Evolutionary conservation across 2,113 vertebrate genomes (phyloP).

Genomic region (Hydrochoerus hydrochaeris): DNA sequence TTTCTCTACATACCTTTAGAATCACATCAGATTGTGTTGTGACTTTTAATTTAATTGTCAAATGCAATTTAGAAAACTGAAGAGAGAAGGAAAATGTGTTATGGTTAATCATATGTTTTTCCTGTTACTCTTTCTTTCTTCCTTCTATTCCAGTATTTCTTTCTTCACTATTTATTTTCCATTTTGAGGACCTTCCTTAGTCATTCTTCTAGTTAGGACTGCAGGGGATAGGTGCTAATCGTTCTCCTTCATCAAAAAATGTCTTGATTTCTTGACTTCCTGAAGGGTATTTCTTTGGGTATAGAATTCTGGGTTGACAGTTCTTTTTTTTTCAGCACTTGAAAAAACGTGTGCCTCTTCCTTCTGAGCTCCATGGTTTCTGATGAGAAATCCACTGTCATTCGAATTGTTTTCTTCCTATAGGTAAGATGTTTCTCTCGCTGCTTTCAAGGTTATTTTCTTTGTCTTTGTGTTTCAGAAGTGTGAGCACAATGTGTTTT

Average conservation of each 20-base stretch:
- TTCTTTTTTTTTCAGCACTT: slow-evolving; percentile 82
- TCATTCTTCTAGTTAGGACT: not conserved
- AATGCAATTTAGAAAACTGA: not conserved
- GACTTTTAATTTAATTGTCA: slow-evolving; percentile 40
- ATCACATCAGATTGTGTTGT: not conserved
- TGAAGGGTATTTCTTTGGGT: slow-evolving; percentile 71
- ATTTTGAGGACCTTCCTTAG: slow-evolving; percentile 39
- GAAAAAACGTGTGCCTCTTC: slow-evolving; percentile 77
- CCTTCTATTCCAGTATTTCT: not conserved
- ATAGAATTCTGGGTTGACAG: slow-evolving; percentile 77
- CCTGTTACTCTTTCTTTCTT: slow-evolving; percentile 2
- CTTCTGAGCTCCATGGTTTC: slow-evolving; percentile 79
- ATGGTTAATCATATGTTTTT: not conserved
- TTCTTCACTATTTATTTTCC: slow-evolving; percentile 30
- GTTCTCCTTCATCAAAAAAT: slow-evolving; percentile 64
- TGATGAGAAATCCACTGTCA: slow-evolving; percentile 80
- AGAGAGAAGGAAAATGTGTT: not conserved
- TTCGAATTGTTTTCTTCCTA: slow-evolving; percentile 76
- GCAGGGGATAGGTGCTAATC: not conserved
- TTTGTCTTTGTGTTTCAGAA: slow-evolving; percentile 69
- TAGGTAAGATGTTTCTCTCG: slow-evolving; percentile 80
- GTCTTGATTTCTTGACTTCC: slow-evolving; percentile 69
- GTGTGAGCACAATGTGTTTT: slow-evolving; percentile 60
- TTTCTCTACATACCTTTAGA: not conserved
- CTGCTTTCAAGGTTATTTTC: slow-evolving; percentile 70